Conservation (phyloP, 2,113 vertebrate species). For the Callipepla californica region DNA sequence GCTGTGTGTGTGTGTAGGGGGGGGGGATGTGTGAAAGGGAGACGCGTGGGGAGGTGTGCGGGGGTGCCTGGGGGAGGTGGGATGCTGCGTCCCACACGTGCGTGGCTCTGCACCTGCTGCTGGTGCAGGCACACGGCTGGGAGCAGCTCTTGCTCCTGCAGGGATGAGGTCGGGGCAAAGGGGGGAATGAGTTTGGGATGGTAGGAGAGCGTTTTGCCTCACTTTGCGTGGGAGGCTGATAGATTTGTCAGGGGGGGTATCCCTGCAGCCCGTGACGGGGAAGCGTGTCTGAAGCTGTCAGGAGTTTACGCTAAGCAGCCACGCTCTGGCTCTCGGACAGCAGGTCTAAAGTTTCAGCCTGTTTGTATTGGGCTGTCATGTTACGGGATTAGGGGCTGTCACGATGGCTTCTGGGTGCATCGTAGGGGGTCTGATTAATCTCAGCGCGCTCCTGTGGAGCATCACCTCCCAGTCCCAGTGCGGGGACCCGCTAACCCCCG, state of each 20-base stretch:
- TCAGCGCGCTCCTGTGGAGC: constrained; percentile 50
- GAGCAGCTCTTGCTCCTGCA: not conserved
- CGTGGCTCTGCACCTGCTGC: not conserved
- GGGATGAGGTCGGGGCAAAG: not conserved
- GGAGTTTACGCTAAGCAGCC: constrained; percentile 76
- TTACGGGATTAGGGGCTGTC: constrained; percentile 79
- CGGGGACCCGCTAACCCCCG: not conserved
- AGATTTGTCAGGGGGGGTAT: constrained; percentile 30
- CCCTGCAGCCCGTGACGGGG: not conserved
- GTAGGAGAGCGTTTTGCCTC: not conserved
- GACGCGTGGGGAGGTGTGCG: not conserved
- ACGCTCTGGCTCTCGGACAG: constrained; percentile 76
- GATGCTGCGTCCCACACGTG: not conserved
- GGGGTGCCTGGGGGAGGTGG: not conserved
- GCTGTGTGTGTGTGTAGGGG: not conserved
- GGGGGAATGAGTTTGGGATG: rapidly evolving
- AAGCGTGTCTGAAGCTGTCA: constrained; percentile 76
- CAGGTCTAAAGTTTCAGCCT: constrained; percentile 82
- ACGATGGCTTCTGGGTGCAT: constrained; percentile 75
- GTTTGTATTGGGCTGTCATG: constrained; percentile 80
- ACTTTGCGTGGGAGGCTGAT: constrained; percentile 9
- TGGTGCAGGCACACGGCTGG: not conserved
- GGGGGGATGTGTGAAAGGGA: not conserved
- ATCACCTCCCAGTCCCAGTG: not conserved
- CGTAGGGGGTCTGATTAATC: constrained; percentile 80